Evolutionary conservation across 2,888 invertebrate genomes (phyloP), one percentile per base, ranked within the genome.

Genomic region (Lasioglossum oenotherae): DNA sequence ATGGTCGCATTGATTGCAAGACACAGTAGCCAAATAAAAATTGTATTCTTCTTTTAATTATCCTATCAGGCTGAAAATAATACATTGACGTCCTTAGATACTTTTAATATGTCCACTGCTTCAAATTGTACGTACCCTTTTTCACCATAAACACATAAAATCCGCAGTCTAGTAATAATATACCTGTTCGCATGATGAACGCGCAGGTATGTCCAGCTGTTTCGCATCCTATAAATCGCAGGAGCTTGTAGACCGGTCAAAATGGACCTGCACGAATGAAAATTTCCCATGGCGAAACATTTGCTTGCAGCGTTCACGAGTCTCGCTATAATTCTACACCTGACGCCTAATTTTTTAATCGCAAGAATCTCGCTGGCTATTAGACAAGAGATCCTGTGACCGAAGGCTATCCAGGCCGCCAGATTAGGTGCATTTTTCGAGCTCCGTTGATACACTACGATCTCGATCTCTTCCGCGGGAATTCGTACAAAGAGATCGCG

Each of bases 281-380:
- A 96, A 91, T 96, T 96, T 2, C 96, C 95, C 84, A 96, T 94
- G 31, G 92, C 91, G 88, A 96, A 95, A 86, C 96, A 96, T 85
- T 96, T 96, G 73, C 96, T 94, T 1, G 96, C 96, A 2, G 96
- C 95, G 81, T 96, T 96, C 41, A 96, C 95, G 80, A 96, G 95
- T 80, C 96, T 95, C n/a, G 96, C 95, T 27, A 96, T 93, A 38
- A 96, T 92, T 87, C 96, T 94, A n/a, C 96, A 95, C 87, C 96
- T 94, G 82, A 95, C 94, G 93, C 92, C 88, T 10, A 94, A 60
- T 41, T 92, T 92, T 57, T 88, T 92, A 27, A 92, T 88, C 0
- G 92, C 82, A 3, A 96, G 89, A 69, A 96, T 94, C 92, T 96
- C 96, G 76, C 95, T 96, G 27, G 95, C 95, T 0, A 96, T 94